Evolutionary conservation across 2,888 invertebrate species (phyloP).

Genomic region (Drosophila borborema): DNA sequence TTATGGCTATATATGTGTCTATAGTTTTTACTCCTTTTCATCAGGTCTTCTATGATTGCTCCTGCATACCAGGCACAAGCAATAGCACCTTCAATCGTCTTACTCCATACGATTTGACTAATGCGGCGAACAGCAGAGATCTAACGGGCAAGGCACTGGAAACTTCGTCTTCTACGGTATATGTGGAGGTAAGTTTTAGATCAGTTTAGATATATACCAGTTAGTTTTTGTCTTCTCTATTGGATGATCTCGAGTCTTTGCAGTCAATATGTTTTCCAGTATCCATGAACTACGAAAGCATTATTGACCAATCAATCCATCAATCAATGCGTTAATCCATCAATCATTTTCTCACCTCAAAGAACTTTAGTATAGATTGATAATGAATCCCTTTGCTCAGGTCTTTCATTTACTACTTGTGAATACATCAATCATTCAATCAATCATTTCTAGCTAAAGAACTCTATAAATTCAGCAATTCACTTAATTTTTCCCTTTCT

Average conservation of each 20-base stretch:
- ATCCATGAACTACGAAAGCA: no score
- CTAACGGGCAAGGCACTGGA: constrained; percentile 5
- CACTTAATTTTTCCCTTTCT: background rate
- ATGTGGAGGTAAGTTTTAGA: constrained; percentile 47
- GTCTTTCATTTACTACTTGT: no score
- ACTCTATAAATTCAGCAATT: no score
- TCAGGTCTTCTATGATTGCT: constrained; percentile 82
- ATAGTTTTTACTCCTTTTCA: background rate
- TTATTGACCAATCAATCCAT: no score
- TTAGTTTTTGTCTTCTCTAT: no score
- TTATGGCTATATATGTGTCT: background rate
- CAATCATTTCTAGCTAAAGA: background rate
- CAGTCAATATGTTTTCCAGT: no score
- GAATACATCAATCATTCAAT: background rate
- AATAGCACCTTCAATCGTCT: constrained; percentile 73
- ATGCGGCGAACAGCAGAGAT: constrained; percentile 42
- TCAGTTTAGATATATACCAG: background rate
- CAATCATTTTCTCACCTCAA: background rate
- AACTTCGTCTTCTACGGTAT: background rate
- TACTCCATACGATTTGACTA: constrained; percentile 61
- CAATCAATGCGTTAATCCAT: background rate
- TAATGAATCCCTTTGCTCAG: background rate
- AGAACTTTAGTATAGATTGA: background rate
- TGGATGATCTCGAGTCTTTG: no score
- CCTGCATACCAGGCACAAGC: constrained; percentile 75